These are phyloP conservation scores for Mimachlamys varia DNA, from an alignment of 2,888 invertebrate species.

Conservation along the genomic window DNA sequence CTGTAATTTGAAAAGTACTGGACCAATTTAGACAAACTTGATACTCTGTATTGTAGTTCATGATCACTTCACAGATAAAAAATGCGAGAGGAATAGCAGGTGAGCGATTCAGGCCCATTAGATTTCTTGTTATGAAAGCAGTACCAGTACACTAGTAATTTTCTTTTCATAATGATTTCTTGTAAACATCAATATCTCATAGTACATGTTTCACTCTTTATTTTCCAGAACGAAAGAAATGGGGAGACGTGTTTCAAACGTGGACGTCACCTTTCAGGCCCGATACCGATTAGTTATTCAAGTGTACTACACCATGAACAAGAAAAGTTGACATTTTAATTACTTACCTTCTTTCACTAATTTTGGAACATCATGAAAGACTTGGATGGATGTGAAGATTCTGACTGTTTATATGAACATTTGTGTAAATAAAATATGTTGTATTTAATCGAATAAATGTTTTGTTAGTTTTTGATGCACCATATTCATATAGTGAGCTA, in stretches of 20 bases:
- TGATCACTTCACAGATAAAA: too few species aligned
- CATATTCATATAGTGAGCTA: neutral
- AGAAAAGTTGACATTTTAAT: neutral
- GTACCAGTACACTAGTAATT: too few species aligned
- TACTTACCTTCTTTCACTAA: neutral
- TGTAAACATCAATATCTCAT: too few species aligned
- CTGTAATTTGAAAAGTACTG: too few species aligned
- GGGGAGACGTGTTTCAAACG: slow-evolving; percentile 50
- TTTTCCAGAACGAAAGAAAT: slow-evolving; percentile 54
- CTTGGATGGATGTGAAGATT: neutral
- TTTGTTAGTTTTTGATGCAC: neutral
- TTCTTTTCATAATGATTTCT: too few species aligned
- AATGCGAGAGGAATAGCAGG: too few species aligned
- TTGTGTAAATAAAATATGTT: neutral
- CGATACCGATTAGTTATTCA: neutral
- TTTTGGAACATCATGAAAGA: neutral
- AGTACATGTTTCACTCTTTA: neutral
- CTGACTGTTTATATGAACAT: neutral
- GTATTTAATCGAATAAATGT: neutral
- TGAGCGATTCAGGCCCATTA: too few species aligned
- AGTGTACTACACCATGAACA: neutral
- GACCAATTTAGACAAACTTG: too few species aligned
- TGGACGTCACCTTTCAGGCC: slow-evolving; percentile 50
- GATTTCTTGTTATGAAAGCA: too few species aligned
- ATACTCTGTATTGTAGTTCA: too few species aligned